phyloP scores from a whole-genome alignment of 1,140 invertebrate genomes.

The Macrobrachium nipponense region DNA sequence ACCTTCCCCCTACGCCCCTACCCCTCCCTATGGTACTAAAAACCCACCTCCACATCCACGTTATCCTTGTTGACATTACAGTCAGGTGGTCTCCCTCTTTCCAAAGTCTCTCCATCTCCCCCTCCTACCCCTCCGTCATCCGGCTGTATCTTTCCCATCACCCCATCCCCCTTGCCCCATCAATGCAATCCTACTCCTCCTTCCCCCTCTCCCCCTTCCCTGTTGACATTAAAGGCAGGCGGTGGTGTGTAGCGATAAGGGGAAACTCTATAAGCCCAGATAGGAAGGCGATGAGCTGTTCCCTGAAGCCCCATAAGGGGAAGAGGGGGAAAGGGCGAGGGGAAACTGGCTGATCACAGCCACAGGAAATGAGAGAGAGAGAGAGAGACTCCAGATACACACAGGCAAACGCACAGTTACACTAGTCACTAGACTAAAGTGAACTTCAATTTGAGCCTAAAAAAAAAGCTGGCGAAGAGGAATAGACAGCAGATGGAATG shows the following conservation, averaged over 20 bases:
- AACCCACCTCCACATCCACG: no score
- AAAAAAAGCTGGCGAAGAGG: neutral
- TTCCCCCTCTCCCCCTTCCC: no score
- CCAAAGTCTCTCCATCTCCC: neutral
- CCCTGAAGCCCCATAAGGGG: neutral
- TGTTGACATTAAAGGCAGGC: no score
- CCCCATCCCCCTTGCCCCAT: constrained; percentile 1
- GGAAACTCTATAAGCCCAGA: no score
- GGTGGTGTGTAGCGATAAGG: no score
- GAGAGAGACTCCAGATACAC: neutral
- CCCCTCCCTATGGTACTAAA: no score
- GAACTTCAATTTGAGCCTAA: no score
- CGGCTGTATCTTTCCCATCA: no score
- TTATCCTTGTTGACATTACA: neutral
- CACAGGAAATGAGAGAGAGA: neutral
- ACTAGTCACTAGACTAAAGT: neutral
- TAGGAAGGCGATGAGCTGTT: neutral
- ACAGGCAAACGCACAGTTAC: neutral
- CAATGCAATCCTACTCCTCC: no score
- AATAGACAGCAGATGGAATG: neutral
- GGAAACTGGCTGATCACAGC: no score
- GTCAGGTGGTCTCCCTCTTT: neutral
- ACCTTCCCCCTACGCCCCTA: neutral
- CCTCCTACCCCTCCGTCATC: neutral
- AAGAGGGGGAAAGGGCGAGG: constrained; percentile 3